These are phyloP conservation scores for Orchesellides sinensis DNA, from an alignment of 2,888 invertebrate species.

Conservation along the genomic window DNA sequence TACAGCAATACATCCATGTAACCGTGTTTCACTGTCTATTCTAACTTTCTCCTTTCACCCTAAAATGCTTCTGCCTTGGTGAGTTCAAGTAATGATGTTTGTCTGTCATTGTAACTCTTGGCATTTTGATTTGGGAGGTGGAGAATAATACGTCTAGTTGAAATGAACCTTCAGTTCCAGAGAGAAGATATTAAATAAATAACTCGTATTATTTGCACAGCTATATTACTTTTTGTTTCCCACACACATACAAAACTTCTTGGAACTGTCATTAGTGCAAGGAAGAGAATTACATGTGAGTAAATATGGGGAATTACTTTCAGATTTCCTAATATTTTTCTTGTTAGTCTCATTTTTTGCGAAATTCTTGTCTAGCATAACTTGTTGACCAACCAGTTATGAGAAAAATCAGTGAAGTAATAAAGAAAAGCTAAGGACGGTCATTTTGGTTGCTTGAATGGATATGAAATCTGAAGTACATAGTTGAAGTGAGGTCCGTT, in stretches of 20 bases:
- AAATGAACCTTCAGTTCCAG: conserved; percentile 7
- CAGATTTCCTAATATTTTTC: conserved; percentile 20
- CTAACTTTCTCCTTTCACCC: not conserved
- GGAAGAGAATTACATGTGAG: conserved; percentile 6
- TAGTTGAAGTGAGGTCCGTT: not conserved
- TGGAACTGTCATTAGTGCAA: conserved; percentile 4
- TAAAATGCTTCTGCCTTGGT: too few species aligned
- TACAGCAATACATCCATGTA: not conserved
- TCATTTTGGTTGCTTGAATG: conserved; percentile 4
- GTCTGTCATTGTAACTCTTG: not conserved
- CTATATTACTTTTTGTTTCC: conserved; percentile 26
- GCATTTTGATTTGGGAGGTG: not conserved
- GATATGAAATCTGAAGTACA: not conserved
- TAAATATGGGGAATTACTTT: conserved; percentile 33
- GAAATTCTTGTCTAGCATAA: not conserved
- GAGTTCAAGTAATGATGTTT: conserved; percentile 19
- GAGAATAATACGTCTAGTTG: not conserved
- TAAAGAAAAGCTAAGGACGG: not conserved
- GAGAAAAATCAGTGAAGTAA: not conserved
- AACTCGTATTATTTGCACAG: conserved; percentile 34
- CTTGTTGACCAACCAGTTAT: conserved; percentile 13
- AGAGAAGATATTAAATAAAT: conserved; percentile 36
- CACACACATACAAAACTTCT: not conserved
- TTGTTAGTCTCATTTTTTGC: not conserved
- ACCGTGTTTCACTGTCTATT: not conserved